Evolutionary conservation across 1,140 invertebrate species (phyloP), one percentile per base, ranked within the genome.

Genomic region (Idris sp.): DNA sequence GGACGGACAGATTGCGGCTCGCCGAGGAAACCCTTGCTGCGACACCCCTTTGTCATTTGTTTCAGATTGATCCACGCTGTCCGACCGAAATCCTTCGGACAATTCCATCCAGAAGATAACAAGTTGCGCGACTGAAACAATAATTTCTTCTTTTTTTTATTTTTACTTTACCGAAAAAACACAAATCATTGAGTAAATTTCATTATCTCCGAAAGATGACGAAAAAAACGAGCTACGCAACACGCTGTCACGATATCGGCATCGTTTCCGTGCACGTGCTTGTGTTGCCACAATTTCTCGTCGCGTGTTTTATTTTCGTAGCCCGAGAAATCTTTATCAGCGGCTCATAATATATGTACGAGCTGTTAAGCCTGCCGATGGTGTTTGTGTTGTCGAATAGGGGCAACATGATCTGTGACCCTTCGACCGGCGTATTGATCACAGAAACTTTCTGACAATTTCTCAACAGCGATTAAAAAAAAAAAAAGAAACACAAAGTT

Each of bases 31-130:
- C 76, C 78, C 67, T 69, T 65, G 41, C 64, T 36, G 44, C 33
- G 49, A 58, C 75, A 59, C 76, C 61, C 49, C 82, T 85, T 86
- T 84, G 84, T 85, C 84, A 84, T 85, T 84, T 84, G 76, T 79
- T 84, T 82, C 82, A 79, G 79, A 79, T 78, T 79, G 81, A 84
- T 84, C 78, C 79, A 43, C 79, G 79, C 74, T 78, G 74, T 80
- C 78, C 78, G 49, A 69, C 56, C 72, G 76, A 79, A 84, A 80
- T 83, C 83, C 81, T 81, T 79, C 65, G 78, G 71, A 76, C 74
- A 28, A 30, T 46, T 36, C 73, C 74, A 15, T 4, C 30, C 59
- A 36, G 54, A n/a, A n/a, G n/a, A n/a, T n/a, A n/a, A n/a, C n/a
- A n/a, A n/a, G n/a, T n/a, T n/a, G n/a, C n/a, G n/a, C n/a, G n/a